phyloP scores from a whole-genome alignment of 2,797 vertebrate species.

The Carcharodon carcharias region DNA sequence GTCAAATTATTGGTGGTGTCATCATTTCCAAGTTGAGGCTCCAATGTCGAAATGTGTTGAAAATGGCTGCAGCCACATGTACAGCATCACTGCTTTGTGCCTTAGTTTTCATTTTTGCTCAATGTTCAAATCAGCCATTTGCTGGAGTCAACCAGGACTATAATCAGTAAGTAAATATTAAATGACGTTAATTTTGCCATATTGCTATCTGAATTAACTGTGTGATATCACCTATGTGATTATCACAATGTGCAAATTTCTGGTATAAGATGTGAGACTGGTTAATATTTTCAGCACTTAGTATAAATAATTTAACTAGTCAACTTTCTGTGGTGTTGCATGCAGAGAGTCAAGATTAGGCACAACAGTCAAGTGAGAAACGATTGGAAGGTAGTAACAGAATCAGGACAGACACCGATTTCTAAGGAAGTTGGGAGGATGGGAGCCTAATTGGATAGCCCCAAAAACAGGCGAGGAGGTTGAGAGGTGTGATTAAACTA shows the following conservation, averaged over 20 bases:
- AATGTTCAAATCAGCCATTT: constrained; percentile 61
- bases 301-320: background rate
- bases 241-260: background rate
- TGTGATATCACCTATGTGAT: background rate
- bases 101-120: constrained; percentile 57
- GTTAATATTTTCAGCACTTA: background rate
- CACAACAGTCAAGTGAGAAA: background rate
- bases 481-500: background rate
- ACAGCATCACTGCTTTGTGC: constrained; percentile 51
- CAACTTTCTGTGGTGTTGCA: background rate
- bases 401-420: background rate
- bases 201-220: background rate
- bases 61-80: constrained; percentile 52
- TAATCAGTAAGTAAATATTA: constrained; percentile 57
- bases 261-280: background rate
- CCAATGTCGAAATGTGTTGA: constrained; percentile 59
- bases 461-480: background rate
- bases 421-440: background rate
- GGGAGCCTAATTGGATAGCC: background rate
- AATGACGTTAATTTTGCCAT: background rate
- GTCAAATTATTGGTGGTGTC: constrained; percentile 65
- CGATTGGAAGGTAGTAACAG: background rate
- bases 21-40: constrained; percentile 62
- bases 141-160: constrained; percentile 63
- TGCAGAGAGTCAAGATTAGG: background rate